Percentiles rank a stretch among this genome's conserved stretches.
Evolutionary conservation across 2,797 vertebrate genomes (phyloP).

Genomic region (Betta splendens): DNA sequence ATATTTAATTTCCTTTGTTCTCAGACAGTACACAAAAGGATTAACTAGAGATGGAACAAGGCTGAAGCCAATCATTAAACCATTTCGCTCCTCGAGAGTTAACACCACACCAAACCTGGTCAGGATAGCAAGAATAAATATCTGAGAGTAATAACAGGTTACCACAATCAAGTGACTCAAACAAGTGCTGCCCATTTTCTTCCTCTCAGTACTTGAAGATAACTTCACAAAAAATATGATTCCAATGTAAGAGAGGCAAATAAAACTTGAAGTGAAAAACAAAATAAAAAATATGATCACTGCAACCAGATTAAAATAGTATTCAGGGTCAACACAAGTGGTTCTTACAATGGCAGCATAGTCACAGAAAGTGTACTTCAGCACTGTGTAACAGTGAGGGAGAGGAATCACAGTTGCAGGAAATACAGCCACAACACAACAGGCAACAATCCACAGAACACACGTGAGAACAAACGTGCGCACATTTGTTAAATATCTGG

Average conservation of each 20-base stretch:
- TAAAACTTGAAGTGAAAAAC: constrained; percentile 4
- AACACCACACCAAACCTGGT: constrained; percentile 12
- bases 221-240: constrained; percentile 27
- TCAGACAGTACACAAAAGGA: too few relatives aligned
- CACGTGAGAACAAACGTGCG: too few relatives aligned
- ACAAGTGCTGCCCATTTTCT: constrained; percentile 34
- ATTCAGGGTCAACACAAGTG: constrained; percentile 14
- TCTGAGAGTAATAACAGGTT: too few relatives aligned
- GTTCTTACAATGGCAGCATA: constrained; percentile 21
- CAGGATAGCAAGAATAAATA: too few relatives aligned
- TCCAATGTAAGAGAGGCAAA: constrained; percentile 29
- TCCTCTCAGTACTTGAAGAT: constrained; percentile 15
- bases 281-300: constrained; percentile 4
- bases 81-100: too few relatives aligned
- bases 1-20: too few relatives aligned
- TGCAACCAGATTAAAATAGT: constrained; percentile 23
- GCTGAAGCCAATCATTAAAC: too few relatives aligned
- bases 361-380: neutral
- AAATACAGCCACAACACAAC: too few relatives aligned
- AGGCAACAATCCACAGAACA: too few relatives aligned
- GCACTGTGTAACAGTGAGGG: constrained; percentile 4
- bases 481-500: too few relatives aligned
- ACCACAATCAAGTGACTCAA: constrained; percentile 31
- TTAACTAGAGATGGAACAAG: too few relatives aligned
- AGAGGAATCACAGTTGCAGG: constrained; percentile 16